A percentile compares a stretch with the other conserved stretches of the same genome.
Conservation (phyloP, 2,113 vertebrate species). For the Galeopterus variegatus region DNA sequence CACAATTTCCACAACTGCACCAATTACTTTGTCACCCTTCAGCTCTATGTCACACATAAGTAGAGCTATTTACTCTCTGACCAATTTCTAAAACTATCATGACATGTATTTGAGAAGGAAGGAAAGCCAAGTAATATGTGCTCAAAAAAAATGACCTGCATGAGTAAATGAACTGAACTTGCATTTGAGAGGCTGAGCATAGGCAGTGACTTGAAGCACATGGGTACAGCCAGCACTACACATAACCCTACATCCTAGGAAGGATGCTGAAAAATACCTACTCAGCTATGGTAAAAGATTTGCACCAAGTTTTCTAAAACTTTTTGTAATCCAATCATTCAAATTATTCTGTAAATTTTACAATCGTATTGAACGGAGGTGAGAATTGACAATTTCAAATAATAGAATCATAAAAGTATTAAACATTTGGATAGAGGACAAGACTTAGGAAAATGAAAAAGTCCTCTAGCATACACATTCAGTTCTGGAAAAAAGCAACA, state of each 20-base stretch:
- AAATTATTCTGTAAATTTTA: constrained; percentile 10
- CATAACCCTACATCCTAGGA: background rate
- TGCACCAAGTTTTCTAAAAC: background rate
- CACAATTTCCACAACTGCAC: background rate
- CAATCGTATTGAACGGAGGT: constrained; percentile 11
- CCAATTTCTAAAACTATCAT: background rate
- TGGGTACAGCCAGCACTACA: background rate
- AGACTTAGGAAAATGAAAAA: constrained; percentile 21
- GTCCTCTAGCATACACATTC: background rate
- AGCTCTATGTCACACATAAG: background rate
- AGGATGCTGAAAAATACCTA: background rate
- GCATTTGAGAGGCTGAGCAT: background rate
- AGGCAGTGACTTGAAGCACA: background rate
- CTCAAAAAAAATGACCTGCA: background rate
- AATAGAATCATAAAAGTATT: background rate
- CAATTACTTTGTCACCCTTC: background rate
- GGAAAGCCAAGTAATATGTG: background rate
- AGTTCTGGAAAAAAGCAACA: constrained; percentile 7
- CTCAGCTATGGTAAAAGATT: background rate
- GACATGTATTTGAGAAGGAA: background rate
- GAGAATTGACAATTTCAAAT: background rate
- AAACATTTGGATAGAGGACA: background rate
- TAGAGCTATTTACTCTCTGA: background rate
- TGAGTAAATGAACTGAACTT: background rate
- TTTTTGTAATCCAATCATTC: background rate